phyloP scores from a whole-genome alignment of 2,113 vertebrate species.

The Vimba vimba region DNA sequence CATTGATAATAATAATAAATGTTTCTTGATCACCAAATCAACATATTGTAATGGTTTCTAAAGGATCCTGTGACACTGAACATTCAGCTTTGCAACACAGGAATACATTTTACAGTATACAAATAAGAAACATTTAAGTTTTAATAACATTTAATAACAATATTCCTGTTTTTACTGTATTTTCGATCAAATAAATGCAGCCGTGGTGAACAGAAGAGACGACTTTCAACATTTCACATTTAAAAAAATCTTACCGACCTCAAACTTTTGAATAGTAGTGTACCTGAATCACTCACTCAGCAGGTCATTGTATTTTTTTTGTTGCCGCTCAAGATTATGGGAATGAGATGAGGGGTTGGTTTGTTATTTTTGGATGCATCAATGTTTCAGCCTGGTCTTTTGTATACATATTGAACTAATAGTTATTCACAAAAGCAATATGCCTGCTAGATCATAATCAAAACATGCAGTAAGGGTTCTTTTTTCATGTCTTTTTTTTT shows the following conservation, averaged over 20 bases:
- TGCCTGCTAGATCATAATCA: constrained; percentile 6
- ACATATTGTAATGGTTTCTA: not conserved
- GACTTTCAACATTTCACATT: not conserved
- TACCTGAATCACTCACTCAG: not conserved
- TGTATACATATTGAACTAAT: constrained; percentile 18
- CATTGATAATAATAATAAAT: not conserved
- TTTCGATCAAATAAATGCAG: too few species aligned
- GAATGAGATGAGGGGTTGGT: not conserved
- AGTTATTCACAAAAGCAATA: not conserved
- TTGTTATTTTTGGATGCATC: constrained; percentile 33
- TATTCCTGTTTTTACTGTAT: not conserved
- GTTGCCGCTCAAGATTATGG: not conserved
- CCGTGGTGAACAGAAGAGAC: too few species aligned
- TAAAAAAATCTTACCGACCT: not conserved
- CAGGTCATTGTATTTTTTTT: not conserved
- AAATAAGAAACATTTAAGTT: not conserved
- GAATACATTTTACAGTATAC: not conserved
- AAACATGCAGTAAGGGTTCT: constrained; percentile 27
- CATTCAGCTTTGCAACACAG: not conserved
- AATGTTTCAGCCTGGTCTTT: constrained; percentile 25
- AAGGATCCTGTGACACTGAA: not conserved
- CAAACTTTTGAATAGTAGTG: not conserved
- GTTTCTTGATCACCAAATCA: not conserved
- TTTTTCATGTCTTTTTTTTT: not conserved
- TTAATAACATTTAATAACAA: not conserved